Evolutionary conservation across 2,888 invertebrate genomes (phyloP).

Genomic region (Drosophila incognita): DNA sequence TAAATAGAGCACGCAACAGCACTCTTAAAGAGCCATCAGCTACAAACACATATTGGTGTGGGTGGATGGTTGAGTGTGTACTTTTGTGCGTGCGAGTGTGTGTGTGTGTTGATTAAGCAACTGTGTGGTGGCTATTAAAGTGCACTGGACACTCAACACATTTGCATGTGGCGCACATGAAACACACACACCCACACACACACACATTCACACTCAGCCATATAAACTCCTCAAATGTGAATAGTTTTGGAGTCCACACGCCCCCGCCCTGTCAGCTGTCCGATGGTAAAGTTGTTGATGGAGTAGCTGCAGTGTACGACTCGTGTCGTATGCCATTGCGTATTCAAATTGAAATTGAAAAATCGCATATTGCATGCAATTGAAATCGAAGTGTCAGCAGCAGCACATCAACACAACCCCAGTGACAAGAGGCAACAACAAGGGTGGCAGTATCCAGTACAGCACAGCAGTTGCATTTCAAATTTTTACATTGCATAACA

Average conservation of each 20-base stretch:
- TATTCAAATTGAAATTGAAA: conserved; percentile 78
- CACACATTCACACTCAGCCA: conserved; percentile 9
- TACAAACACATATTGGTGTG: conserved; percentile 4
- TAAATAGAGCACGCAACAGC: conserved; percentile 63
- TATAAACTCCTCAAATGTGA: conserved; percentile 4
- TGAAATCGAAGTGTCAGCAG: conserved; percentile 78
- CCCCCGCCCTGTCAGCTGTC: neutral
- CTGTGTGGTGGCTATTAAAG: conserved; percentile 71
- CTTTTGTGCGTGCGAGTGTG: conserved; percentile 4
- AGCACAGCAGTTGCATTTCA: neutral
- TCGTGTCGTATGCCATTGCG: conserved; percentile 57
- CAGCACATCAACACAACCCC: conserved; percentile 45
- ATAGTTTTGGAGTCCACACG: conserved; percentile 4
- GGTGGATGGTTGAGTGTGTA: neutral
- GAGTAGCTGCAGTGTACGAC: conserved; percentile 15
- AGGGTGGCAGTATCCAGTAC: too few species aligned
- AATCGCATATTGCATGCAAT: conserved; percentile 77
- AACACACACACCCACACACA: conserved; percentile 4
- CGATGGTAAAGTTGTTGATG: conserved; percentile 15
- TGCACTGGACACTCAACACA: conserved; percentile 71
- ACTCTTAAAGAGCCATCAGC: conserved; percentile 63
- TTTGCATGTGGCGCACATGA: conserved; percentile 68
- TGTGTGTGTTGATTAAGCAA: conserved; percentile 70
- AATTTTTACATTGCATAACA: conserved; percentile 61
- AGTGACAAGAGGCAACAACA: conserved; percentile 1